These are phyloP conservation scores for Carcina quercana DNA, from an alignment of 2,888 invertebrate species.

Conservation along the genomic window DNA sequence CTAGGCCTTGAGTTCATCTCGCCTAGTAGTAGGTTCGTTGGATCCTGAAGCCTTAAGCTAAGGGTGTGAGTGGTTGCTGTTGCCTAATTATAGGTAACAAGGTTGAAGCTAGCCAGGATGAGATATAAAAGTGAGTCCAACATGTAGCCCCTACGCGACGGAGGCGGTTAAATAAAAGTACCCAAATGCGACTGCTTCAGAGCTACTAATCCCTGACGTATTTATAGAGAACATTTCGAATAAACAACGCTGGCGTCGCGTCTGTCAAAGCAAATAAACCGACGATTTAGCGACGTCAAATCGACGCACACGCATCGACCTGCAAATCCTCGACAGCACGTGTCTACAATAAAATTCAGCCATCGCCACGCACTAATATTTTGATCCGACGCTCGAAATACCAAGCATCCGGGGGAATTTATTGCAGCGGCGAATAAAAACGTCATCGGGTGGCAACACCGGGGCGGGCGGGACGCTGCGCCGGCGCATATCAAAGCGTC, in stretches of 20 bases:
- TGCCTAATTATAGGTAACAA: too few relatives aligned
- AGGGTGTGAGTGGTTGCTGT: too few relatives aligned
- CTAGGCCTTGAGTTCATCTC: too few relatives aligned
- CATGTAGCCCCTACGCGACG: too few relatives aligned
- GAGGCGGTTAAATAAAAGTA: too few relatives aligned
- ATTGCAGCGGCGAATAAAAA: slow-evolving; percentile 50
- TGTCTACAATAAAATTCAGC: slow-evolving; percentile 50
- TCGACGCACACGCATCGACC: slow-evolving; percentile 33
- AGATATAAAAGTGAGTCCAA: too few relatives aligned
- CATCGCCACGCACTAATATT: slow-evolving; percentile 41
- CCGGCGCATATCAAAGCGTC: slow-evolving; percentile 49
- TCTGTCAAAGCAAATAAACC: slow-evolving; percentile 31
- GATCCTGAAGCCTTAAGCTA: too few relatives aligned
- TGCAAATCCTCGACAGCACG: slow-evolving; percentile 37
- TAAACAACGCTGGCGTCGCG: slow-evolving; percentile 12
- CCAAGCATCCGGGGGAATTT: slow-evolving; percentile 55
- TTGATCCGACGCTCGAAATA: slow-evolving; percentile 49
- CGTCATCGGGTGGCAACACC: slow-evolving; percentile 49
- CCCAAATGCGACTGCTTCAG: too few relatives aligned
- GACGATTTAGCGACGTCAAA: slow-evolving; percentile 31
- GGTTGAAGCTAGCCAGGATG: too few relatives aligned
- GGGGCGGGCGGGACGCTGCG: slow-evolving; percentile 26
- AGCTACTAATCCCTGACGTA: too few relatives aligned
- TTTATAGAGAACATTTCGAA: slow-evolving; percentile 9
- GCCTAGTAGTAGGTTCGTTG: too few relatives aligned